These are phyloP conservation scores for Parazoanthus darwini DNA, from an alignment of 92 coral and sea anemone genomes.

Conservation along the genomic window DNA sequence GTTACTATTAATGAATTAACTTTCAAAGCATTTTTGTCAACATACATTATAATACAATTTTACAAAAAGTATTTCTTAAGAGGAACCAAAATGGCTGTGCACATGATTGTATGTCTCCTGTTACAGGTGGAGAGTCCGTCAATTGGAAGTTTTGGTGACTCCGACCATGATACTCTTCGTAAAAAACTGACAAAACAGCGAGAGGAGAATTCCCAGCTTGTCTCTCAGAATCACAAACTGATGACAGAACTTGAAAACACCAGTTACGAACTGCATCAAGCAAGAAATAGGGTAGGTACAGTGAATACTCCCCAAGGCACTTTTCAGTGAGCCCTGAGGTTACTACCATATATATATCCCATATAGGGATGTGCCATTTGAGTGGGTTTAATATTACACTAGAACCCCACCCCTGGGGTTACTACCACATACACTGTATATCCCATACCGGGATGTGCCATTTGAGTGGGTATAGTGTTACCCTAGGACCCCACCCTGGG, in stretches of 20 bases:
- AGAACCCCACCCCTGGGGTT: too few relatives aligned
- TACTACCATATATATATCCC: too few relatives aligned
- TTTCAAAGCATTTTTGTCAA: too few relatives aligned
- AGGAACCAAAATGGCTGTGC: not conserved
- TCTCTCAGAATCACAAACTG: conserved; percentile 90
- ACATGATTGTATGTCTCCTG: not conserved
- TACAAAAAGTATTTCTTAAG: not conserved
- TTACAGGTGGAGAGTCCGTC: conserved; percentile 70
- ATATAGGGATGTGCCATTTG: not conserved
- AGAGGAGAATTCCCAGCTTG: conserved; percentile 94
- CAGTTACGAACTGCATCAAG: conserved; percentile 94
- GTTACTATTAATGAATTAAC: too few relatives aligned
- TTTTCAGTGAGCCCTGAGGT: too few relatives aligned
- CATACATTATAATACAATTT: too few relatives aligned
- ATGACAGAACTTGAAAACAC: conserved; percentile 97
- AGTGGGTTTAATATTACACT: too few relatives aligned
- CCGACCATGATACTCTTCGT: conserved; percentile 85
- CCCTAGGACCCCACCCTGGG: too few relatives aligned
- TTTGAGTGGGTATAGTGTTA: not conserved
- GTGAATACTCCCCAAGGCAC: not conserved
- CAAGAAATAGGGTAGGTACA: conserved; percentile 79
- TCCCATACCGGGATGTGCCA: not conserved
- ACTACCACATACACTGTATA: not conserved
- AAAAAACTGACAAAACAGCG: conserved; percentile 80
- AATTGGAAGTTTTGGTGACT: conserved; percentile 76